phyloP scores from a whole-genome alignment of 2,113 vertebrate genomes.

The Chionomys nivalis region DNA sequence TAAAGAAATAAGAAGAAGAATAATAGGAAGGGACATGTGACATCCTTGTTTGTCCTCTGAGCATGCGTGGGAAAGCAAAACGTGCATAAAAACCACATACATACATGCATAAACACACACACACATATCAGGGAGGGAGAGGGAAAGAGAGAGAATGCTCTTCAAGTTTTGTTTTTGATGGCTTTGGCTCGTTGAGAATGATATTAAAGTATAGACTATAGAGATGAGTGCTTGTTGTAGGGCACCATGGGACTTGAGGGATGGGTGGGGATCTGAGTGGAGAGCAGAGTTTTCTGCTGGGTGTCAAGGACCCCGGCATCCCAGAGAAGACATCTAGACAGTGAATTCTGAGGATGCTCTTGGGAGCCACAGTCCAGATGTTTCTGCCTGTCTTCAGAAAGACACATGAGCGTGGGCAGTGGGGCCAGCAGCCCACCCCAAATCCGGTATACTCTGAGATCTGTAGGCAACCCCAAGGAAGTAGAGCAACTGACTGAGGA shows the following conservation, averaged over 20 bases:
- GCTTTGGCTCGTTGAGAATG: not conserved
- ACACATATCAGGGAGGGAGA: not conserved
- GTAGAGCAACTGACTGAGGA: not conserved
- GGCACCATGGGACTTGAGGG: not conserved
- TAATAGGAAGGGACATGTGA: not conserved
- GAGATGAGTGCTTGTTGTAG: not conserved
- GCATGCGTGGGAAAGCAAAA: not conserved
- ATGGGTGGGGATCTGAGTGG: not conserved
- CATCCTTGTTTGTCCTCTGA: not conserved
- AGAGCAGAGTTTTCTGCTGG: not conserved
- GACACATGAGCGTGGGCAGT: not conserved
- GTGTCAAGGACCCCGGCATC: not conserved
- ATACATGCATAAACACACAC: not conserved
- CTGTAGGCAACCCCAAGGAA: not conserved
- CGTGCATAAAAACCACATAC: not conserved
- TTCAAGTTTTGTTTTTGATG: not conserved
- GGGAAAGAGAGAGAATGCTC: not conserved
- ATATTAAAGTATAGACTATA: not conserved
- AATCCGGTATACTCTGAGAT: not conserved
- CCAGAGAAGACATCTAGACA: not conserved
- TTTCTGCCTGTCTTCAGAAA: not conserved
- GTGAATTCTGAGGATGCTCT: not conserved
- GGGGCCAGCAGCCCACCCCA: not conserved
- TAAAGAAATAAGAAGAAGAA: not conserved
- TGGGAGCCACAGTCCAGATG: not conserved